These are phyloP conservation scores for Meta bourneti DNA, from an alignment of 2,888 invertebrate genomes.

Conservation along the genomic window DNA sequence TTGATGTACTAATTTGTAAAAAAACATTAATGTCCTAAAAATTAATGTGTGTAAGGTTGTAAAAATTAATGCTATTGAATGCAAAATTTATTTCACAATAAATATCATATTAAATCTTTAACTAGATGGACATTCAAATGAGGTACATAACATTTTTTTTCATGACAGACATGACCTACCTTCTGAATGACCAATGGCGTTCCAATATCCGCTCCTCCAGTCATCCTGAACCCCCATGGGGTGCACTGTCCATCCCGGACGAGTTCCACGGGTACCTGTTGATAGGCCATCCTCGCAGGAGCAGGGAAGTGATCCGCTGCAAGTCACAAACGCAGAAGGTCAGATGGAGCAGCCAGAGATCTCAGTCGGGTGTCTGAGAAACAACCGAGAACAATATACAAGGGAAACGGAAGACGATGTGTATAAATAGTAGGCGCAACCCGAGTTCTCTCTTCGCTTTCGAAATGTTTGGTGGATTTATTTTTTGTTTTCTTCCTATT, in stretches of 20 bases:
- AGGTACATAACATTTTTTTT: too few species aligned
- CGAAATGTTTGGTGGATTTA: slow-evolving; percentile 6
- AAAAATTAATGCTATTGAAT: too few species aligned
- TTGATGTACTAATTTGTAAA: too few species aligned
- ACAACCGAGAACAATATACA: slow-evolving; percentile 57
- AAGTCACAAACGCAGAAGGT: slow-evolving; percentile 30
- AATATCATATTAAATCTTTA: too few species aligned
- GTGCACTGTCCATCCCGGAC: slow-evolving; percentile 79
- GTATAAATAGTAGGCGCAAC: slow-evolving; percentile 71
- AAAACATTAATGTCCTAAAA: too few species aligned
- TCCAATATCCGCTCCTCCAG: slow-evolving; percentile 92
- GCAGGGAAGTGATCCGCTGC: neutral
- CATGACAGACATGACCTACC: slow-evolving; percentile 83
- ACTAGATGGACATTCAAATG: too few species aligned
- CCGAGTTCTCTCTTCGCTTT: slow-evolving; percentile 29
- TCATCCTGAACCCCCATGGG: slow-evolving; percentile 93
- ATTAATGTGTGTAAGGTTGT: too few species aligned
- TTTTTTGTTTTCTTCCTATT: slow-evolving; percentile 2
- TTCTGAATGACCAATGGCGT: slow-evolving; percentile 93
- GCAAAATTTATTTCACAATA: too few species aligned
- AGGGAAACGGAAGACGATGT: slow-evolving; percentile 61
- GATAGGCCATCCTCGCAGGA: slow-evolving; percentile 55
- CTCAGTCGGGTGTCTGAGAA: neutral
- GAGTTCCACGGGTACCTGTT: slow-evolving; percentile 68
- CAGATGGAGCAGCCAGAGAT: slow-evolving; percentile 35